Evolutionary conservation across 2,797 vertebrate genomes (phyloP).

Genomic region (Melanotaenia pygmaea): DNA sequence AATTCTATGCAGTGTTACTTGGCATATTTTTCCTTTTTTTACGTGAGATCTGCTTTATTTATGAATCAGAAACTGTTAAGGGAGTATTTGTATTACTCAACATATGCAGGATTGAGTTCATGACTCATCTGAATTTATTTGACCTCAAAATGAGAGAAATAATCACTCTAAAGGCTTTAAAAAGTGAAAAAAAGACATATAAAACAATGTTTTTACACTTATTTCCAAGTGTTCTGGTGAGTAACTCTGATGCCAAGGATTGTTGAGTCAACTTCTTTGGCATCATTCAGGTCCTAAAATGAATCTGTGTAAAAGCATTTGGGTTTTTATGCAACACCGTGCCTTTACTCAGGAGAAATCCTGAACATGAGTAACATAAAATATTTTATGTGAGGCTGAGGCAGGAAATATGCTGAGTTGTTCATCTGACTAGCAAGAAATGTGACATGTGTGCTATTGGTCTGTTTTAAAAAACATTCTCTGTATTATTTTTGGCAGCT

Average conservation of each 20-base stretch:
- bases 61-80: constrained; percentile 4
- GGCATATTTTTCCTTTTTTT: constrained; percentile 18
- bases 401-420: constrained; percentile 32
- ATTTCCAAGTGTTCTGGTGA: constrained; percentile 63
- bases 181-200: constrained; percentile 4
- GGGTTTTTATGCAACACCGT: constrained; percentile 50
- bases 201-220: constrained; percentile 45
- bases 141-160: constrained; percentile 43
- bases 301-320: constrained; percentile 37
- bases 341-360: constrained; percentile 55
- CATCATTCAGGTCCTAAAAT: constrained; percentile 24
- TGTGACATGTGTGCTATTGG: background rate
- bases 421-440: constrained; percentile 12
- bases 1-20: constrained; percentile 6
- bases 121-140: constrained; percentile 63
- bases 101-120: constrained; percentile 23
- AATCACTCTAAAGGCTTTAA: constrained; percentile 28
- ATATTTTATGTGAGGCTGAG: constrained; percentile 44
- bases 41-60: constrained; percentile 27
- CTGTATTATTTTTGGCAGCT: background rate
- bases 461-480: background rate
- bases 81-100: constrained; percentile 36
- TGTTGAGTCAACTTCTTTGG: constrained; percentile 68
- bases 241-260: constrained; percentile 55
- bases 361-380: constrained; percentile 46